Base-by-base conservation (phyloP, 2,113 vertebrate species). In the Myanophis thanlyinensis region DNA sequence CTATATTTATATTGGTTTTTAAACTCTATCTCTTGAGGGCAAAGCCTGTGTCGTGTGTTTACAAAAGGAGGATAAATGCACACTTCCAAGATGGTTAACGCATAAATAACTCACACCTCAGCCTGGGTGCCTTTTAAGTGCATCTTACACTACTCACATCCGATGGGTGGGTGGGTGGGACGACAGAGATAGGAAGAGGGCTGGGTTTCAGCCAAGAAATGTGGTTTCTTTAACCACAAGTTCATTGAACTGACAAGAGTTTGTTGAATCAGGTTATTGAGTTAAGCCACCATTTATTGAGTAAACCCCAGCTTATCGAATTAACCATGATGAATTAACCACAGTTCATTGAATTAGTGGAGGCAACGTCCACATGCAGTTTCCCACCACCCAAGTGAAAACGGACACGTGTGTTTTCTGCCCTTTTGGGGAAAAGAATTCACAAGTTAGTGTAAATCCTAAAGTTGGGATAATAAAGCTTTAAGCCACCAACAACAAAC, bases 1-100 rank as follows among this genome's bases (percentile, higher is more conserved):
- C 91, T 44, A 73, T 92, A 86, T 88, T 92, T 88, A 92, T 73
- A 88, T 88, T 88, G 86, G 91, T 92, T 92, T 92, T 92, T 92
- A 92, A 92, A 92, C 91, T 44, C n/a, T 92, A 73, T 92, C 88
- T 87, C 91, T 88, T 2, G 86, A 88, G 91, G 91, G 59, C 86
- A 92, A 40, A 88, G 30, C 59, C 49, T 73, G 85, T 44, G 91
- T 88, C 85, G 13, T 13, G 23, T 92, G 86, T 92, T 92, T 92
- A 88, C 86, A 92, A 48, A 92, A 92, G 91, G 86, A 92, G 73
- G 91, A 92, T 88, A 92, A 73, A 92, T 88, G 91, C 86, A 11
- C 1, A 49, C 59, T 88, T 92, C 91, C 59, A 67, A 73, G 91
- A 73, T n/a, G 56, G 49, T 73, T 92, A 73, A 59, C 12, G 44